These are phyloP conservation scores for Lycodopsis pacificus DNA, from an alignment of 2,797 vertebrate species.

Conservation along the genomic window DNA sequence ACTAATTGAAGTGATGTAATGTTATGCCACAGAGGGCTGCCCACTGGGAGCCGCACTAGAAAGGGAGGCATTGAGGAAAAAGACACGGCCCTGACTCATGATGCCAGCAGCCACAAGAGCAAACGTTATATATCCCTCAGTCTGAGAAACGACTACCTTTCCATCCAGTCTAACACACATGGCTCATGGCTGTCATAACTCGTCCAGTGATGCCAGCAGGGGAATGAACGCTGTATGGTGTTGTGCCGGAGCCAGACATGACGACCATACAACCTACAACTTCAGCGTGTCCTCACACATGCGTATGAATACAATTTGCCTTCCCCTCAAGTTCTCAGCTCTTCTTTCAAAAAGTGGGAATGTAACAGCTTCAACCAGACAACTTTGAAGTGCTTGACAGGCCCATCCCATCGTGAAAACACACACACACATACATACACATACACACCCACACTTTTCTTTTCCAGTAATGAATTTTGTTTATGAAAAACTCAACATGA, in stretches of 20 bases:
- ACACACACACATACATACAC: slow-evolving; percentile 29
- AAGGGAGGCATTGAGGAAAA: slow-evolving; percentile 72
- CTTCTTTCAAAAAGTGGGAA: slow-evolving; percentile 37
- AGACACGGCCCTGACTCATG: slow-evolving; percentile 71
- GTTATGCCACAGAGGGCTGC: slow-evolving; percentile 68
- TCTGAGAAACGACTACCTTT: slow-evolving; percentile 72
- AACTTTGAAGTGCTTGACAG: slow-evolving; percentile 54
- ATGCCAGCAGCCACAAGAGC: slow-evolving; percentile 76
- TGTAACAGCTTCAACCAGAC: slow-evolving; percentile 45
- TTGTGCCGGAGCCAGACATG: slow-evolving; percentile 73
- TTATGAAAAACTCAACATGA: slow-evolving; percentile 2
- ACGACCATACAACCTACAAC: slow-evolving; percentile 73
- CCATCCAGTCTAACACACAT: slow-evolving; percentile 56
- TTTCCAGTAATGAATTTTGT: background rate
- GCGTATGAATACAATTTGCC: slow-evolving; percentile 48
- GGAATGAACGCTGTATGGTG: slow-evolving; percentile 68
- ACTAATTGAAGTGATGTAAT: slow-evolving; percentile 81
- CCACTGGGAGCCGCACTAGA: slow-evolving; percentile 66
- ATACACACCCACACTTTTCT: background rate
- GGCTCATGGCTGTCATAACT: slow-evolving; percentile 72
- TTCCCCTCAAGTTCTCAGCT: slow-evolving; percentile 56
- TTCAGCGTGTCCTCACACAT: slow-evolving; percentile 66
- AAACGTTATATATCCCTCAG: slow-evolving; percentile 67
- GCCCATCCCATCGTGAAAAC: slow-evolving; percentile 38
- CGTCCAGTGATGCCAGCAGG: slow-evolving; percentile 63